Percentiles rank a stretch among this genome's conserved stretches.
Conservation (phyloP, 2,797 vertebrate species). For the Karalla daura region DNA sequence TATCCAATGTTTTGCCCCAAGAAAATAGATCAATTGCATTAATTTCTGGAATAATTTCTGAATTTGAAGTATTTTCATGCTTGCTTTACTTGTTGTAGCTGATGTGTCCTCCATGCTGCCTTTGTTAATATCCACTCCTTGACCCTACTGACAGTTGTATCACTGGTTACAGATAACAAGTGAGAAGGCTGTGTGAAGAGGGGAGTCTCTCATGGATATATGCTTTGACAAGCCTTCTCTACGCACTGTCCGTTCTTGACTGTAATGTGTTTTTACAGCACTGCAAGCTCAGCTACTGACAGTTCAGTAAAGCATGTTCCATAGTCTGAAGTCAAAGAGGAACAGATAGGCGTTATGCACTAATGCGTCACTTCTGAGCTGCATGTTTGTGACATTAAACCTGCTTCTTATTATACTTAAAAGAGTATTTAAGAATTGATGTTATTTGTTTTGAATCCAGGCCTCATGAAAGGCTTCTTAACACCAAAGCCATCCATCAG, state of each 20-base stretch:
- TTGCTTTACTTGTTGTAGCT: too few species aligned
- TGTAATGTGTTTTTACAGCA: slow-evolving; percentile 42
- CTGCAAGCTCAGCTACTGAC: slow-evolving; percentile 34
- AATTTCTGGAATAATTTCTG: too few species aligned
- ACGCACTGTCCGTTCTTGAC: slow-evolving; percentile 7
- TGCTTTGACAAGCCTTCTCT: slow-evolving; percentile 24
- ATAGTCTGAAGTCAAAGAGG: neutral
- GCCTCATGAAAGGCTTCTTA: slow-evolving; percentile 35
- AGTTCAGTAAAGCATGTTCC: slow-evolving; percentile 14
- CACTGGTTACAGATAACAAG: slow-evolving; percentile 3
- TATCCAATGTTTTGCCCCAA: too few species aligned
- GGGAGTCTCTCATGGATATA: slow-evolving; percentile 10
- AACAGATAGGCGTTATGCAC: slow-evolving; percentile 3
- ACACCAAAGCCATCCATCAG: slow-evolving; percentile 44
- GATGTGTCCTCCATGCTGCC: too few species aligned
- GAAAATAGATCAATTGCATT: too few species aligned
- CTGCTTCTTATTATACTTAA: slow-evolving; percentile 5
- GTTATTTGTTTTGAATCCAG: slow-evolving; percentile 20
- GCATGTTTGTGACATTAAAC: slow-evolving; percentile 14
- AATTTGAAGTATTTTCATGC: too few species aligned
- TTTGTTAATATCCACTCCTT: too few species aligned
- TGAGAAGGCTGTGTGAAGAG: neutral
- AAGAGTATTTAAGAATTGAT: neutral
- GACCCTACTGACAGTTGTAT: neutral
- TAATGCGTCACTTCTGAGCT: slow-evolving; percentile 12